Conservation (phyloP, 2,888 invertebrate genomes). For the Macropis europaea region DNA sequence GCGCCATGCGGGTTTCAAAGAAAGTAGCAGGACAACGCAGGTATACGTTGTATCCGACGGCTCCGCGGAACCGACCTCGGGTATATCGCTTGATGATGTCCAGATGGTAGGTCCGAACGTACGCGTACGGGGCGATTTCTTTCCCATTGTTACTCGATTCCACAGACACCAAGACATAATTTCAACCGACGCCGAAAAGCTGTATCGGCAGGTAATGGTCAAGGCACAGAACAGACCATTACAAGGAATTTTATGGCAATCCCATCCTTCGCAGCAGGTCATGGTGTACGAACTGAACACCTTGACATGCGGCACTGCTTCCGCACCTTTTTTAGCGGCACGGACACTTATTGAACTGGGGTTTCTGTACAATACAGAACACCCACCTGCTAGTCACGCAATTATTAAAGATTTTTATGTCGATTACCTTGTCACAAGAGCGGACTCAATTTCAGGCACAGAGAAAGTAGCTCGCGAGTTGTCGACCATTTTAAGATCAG, state of each 20-base stretch:
- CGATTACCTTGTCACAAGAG: slow-evolving; percentile 2
- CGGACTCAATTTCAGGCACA: neutral
- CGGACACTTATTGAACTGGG: too few relatives aligned
- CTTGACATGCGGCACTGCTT: neutral
- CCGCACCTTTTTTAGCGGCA: neutral
- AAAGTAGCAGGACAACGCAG: neutral
- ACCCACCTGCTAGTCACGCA: neutral
- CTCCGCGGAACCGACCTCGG: neutral
- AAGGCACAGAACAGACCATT: neutral
- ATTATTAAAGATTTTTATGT: neutral
- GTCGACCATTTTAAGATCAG: neutral
- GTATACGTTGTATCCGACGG: slow-evolving; percentile 8
- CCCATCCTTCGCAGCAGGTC: neutral
- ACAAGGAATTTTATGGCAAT: neutral
- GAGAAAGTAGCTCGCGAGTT: neutral
- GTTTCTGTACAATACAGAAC: neutral
- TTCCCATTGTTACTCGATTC: neutral
- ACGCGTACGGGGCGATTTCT: neutral
- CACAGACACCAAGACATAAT: neutral
- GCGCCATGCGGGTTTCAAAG: slow-evolving; percentile 2
- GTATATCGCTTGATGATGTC: neutral
- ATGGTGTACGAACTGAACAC: neutral
- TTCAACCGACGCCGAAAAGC: neutral
- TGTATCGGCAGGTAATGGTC: neutral
- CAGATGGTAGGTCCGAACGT: neutral